Evolutionary conservation across 2,888 invertebrate species (phyloP), one percentile per base, ranked within the genome.

Genomic region (Sisyra nigra): DNA sequence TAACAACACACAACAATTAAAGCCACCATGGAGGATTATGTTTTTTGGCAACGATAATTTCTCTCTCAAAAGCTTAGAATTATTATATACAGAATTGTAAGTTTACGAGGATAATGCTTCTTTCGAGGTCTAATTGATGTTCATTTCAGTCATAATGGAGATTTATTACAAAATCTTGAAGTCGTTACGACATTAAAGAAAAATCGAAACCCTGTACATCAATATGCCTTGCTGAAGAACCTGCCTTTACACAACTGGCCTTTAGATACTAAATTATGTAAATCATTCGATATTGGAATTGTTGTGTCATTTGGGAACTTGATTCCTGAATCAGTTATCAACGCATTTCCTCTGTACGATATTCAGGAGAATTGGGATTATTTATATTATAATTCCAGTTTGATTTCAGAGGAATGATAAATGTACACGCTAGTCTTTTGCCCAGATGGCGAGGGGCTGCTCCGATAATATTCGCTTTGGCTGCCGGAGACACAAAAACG

Each of bases 361-460:
- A 24, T 24, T 24, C 7, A n/a, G n/a, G n/a, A n/a, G n/a, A n/a
- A n/a, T n/a, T n/a, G n/a, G n/a, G n/a, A n/a, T n/a, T n/a, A n/a
- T n/a, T n/a, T n/a, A n/a, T n/a, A n/a, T n/a, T n/a, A n/a, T n/a
- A n/a, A n/a, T n/a, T n/a, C n/a, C n/a, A n/a, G n/a, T n/a, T 51
- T 50, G 52, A 46, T 66, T 67, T 42, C 57, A 87, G 85, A 53
- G 93, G 93, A 18, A 88, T 94, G 69, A 66, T 94, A 29, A 96
- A 96, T 67, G 82, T 94, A 0, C 96, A 96, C 62, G 89, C 84
- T 1, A 93, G 93, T 62, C 60, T 94, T 40, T 62, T 96, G 47
- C 96, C 96, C 1, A 69, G 82, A 44, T 94, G 91, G 89, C 69
- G 94, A 51, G 96, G 96, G 5, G 89, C 94, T 8, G 84, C 93